phyloP scores from a whole-genome alignment of 2,113 vertebrate genomes.

The Polypterus bichir region DNA sequence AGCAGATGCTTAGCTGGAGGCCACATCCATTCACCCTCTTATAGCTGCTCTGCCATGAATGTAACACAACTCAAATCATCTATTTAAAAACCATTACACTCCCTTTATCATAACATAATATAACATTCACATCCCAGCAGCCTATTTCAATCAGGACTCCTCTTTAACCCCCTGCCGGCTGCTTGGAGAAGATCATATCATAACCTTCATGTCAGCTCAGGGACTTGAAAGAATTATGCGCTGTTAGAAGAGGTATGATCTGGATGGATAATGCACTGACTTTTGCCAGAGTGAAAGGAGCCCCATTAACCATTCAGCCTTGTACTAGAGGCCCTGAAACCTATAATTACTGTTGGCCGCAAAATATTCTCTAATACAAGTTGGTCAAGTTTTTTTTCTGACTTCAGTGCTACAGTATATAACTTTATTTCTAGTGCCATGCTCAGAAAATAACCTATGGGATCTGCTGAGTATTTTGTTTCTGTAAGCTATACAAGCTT shows the following conservation, averaged over 20 bases:
- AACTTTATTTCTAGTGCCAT: too few species aligned
- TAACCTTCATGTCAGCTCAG: conserved; percentile 20
- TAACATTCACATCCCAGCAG: conserved; percentile 36
- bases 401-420: too few species aligned
- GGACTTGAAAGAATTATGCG: conserved; percentile 17
- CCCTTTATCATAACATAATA: conserved; percentile 66
- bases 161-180: conserved; percentile 21
- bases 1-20: conserved; percentile 53
- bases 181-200: conserved; percentile 14
- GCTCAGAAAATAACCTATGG: too few species aligned
- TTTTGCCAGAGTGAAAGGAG: not conserved
- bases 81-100: conserved; percentile 73
- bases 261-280: conserved; percentile 22
- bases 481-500: too few species aligned
- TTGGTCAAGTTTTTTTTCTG: too few species aligned
- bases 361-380: too few species aligned
- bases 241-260: conserved; percentile 15
- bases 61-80: conserved; percentile 45
- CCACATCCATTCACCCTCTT: conserved; percentile 47
- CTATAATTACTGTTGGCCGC: too few species aligned
- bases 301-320: too few species aligned
- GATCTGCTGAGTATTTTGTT: too few species aligned
- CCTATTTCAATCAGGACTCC: conserved; percentile 28
- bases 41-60: conserved; percentile 32
- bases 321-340: too few species aligned